These are phyloP conservation scores for Plagiodera versicolora DNA, from an alignment of 2,888 invertebrate species.

Conservation along the genomic window DNA sequence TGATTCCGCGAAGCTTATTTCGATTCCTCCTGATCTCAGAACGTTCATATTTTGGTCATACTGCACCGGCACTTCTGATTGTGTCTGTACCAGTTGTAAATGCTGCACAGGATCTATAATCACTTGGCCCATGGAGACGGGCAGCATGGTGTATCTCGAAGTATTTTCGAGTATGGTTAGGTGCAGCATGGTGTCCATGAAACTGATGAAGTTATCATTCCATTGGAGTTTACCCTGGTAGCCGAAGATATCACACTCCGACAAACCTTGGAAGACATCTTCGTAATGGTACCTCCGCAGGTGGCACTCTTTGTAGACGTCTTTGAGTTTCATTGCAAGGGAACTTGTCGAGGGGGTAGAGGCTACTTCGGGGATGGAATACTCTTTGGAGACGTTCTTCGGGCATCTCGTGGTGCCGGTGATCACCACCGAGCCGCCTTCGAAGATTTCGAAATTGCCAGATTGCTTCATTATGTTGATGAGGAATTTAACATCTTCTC, in stretches of 20 bases:
- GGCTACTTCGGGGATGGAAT: slow-evolving; percentile 9
- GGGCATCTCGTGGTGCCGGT: slow-evolving; percentile 65
- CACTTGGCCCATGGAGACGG: slow-evolving; percentile 61
- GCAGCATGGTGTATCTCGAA: slow-evolving; percentile 57
- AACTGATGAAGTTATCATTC: slow-evolving; percentile 69
- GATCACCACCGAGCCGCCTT: slow-evolving; percentile 67
- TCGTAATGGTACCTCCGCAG: slow-evolving; percentile 61
- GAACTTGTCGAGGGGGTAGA: slow-evolving; percentile 8
- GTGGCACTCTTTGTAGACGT: slow-evolving; percentile 55
- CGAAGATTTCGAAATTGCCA: slow-evolving; percentile 50
- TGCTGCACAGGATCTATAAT: slow-evolving; percentile 59
- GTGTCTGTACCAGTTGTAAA: slow-evolving; percentile 32
- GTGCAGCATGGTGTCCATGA: slow-evolving; percentile 71
- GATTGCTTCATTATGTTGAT: slow-evolving; percentile 40
- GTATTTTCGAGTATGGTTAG: slow-evolving; percentile 58
- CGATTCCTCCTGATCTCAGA: slow-evolving; percentile 60
- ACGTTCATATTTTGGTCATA: slow-evolving; percentile 51
- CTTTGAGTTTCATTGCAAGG: slow-evolving; percentile 25
- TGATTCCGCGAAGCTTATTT: slow-evolving; percentile 62
- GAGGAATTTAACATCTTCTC: slow-evolving; percentile 43
- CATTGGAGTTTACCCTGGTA: slow-evolving; percentile 55
- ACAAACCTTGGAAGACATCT: slow-evolving; percentile 58
- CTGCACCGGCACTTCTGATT: slow-evolving; percentile 50
- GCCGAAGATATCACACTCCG: slow-evolving; percentile 54
- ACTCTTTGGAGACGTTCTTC: slow-evolving; percentile 52